Conservation (phyloP, 2,888 invertebrate genomes). For the Epirrita christyi region DNA sequence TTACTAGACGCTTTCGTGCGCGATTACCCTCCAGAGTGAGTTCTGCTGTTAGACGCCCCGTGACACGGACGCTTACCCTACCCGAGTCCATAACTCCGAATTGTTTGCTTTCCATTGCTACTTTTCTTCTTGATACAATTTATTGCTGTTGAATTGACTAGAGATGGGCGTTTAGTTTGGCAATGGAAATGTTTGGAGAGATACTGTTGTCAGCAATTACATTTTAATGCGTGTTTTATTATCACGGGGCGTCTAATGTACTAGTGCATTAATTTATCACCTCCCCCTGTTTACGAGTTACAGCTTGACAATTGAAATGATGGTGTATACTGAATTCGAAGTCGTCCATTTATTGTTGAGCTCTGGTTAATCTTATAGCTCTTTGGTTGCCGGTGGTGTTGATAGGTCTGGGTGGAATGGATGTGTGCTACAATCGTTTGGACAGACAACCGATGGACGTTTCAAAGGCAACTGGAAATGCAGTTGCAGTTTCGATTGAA, state of each 20-base stretch:
- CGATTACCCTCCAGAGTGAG: conserved; percentile 84
- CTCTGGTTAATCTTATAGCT: conserved; percentile 47
- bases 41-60: conserved; percentile 81
- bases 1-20: conserved; percentile 84
- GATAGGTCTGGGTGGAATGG: conserved; percentile 59
- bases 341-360: conserved; percentile 51
- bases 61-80: conserved; percentile 59
- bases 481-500: conserved; percentile 82
- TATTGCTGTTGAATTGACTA: conserved; percentile 8
- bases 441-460: conserved; percentile 83
- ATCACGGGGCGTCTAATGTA: conserved; percentile 80
- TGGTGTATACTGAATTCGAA: conserved; percentile 71
- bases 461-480: conserved; percentile 82
- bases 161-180: conserved; percentile 47
- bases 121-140: conserved; percentile 15
- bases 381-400: conserved; percentile 44
- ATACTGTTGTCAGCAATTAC: conserved; percentile 74
- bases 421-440: conserved; percentile 72
- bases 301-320: conserved; percentile 81
- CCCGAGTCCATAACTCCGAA: conserved; percentile 45
- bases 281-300: conserved; percentile 77
- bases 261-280: conserved; percentile 82
- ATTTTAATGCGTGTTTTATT: conserved; percentile 83
- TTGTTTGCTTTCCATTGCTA: conserved; percentile 55
- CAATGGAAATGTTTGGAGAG: conserved; percentile 35